phyloP scores from a whole-genome alignment of 2,888 invertebrate genomes.

The Anagyrus pseudococci region DNA sequence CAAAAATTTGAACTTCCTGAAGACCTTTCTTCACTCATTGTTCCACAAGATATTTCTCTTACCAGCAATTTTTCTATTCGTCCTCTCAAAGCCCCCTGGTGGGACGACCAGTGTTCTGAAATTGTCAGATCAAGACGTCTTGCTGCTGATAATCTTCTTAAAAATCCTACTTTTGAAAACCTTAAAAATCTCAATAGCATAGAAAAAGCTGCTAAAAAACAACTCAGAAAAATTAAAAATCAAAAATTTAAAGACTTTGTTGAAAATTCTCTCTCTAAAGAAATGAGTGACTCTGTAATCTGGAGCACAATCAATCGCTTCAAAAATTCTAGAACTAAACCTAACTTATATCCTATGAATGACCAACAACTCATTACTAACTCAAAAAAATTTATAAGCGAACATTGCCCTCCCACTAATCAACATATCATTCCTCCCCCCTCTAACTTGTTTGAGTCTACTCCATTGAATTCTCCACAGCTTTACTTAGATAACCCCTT shows the following conservation, averaged over 20 bases:
- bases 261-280: not conserved
- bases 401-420: not conserved
- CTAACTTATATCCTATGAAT: not conserved
- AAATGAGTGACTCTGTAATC: not conserved
- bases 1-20: too few species aligned
- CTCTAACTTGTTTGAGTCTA: not conserved
- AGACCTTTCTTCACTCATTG: too few species aligned
- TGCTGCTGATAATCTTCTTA: not conserved
- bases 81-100: not conserved
- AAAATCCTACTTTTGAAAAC: slow-evolving; percentile 2
- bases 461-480: not conserved
- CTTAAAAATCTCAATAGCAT: not conserved
- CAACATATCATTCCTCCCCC: not conserved
- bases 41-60: too few species aligned
- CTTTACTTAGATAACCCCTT: not conserved
- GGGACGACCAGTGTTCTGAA: not conserved
- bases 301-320: slow-evolving; percentile 1
- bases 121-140: not conserved
- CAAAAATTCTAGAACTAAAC: not conserved
- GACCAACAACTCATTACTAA: not conserved
- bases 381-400: not conserved
- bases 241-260: not conserved
- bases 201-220: not conserved
- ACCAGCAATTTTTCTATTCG: not conserved
- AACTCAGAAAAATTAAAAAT: not conserved